phyloP scores from a whole-genome alignment of 1,140 invertebrate genomes.

The Planococcus citri region DNA sequence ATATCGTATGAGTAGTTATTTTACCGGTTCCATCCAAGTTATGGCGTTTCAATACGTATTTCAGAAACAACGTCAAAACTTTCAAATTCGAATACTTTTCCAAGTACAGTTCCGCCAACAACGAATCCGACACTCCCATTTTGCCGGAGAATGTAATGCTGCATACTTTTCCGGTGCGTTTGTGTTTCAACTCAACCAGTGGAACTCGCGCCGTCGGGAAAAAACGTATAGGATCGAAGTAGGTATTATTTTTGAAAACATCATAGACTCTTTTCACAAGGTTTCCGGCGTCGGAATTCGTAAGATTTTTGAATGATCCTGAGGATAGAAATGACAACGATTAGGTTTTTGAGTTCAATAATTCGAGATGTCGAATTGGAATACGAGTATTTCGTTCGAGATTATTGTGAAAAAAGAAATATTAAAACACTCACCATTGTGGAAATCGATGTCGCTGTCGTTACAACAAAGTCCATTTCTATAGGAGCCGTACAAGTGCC shows the following conservation, averaged over 20 bases:
- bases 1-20: not conserved
- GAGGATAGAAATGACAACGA: too few relatives aligned
- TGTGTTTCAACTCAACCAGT: not conserved
- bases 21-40: not conserved
- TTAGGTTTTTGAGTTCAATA: too few relatives aligned
- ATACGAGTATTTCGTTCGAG: too few relatives aligned
- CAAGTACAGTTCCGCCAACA: not conserved
- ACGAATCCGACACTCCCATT: not conserved
- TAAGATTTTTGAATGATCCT: too few relatives aligned
- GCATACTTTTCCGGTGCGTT: not conserved
- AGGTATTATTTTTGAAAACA: not conserved
- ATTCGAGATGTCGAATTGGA: too few relatives aligned
- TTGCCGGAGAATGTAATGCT: not conserved
- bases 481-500: not conserved
- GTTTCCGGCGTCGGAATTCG: too few relatives aligned
- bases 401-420: too few relatives aligned
- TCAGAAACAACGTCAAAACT: not conserved
- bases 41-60: not conserved
- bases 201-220: not conserved
- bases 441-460: not conserved
- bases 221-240: not conserved
- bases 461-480: not conserved
- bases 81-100: not conserved
- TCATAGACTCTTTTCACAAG: not conserved
- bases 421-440: not conserved